These are phyloP conservation scores for Poeciliopsis infans DNA, from an alignment of 2,797 vertebrate genomes.

Conservation along the genomic window DNA sequence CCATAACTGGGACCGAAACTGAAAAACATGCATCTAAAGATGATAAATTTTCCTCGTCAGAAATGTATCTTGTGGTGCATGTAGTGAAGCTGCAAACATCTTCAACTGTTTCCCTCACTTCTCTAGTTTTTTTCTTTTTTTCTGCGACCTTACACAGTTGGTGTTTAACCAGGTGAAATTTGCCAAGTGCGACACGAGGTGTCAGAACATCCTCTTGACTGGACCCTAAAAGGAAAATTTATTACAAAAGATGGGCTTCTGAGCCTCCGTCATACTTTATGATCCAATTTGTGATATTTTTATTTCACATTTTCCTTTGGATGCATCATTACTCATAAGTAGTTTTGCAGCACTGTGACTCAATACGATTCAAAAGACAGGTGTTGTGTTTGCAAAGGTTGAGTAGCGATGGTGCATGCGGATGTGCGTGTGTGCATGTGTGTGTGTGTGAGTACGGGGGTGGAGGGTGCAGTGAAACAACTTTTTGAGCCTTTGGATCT, in stretches of 20 bases:
- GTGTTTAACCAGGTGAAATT: background rate
- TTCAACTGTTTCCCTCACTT: background rate
- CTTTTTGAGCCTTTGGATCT: conserved; percentile 32
- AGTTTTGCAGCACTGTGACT: conserved; percentile 9
- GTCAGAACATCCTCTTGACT: background rate
- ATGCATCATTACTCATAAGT: background rate
- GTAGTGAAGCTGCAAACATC: background rate
- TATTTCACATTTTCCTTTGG: background rate
- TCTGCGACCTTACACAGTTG: background rate
- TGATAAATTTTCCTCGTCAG: background rate
- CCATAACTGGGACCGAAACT: too few species aligned
- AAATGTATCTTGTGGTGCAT: background rate
- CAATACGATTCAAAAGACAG: conserved; percentile 41
- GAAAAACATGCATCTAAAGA: background rate
- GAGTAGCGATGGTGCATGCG: background rate
- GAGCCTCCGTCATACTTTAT: background rate
- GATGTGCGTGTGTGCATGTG: too few species aligned
- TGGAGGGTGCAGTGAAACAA: background rate
- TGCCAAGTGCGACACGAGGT: background rate
- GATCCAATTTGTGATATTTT: background rate
- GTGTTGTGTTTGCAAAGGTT: conserved; percentile 35
- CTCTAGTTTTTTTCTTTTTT: background rate
- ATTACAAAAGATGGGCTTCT: background rate
- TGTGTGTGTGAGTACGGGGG: too few species aligned
- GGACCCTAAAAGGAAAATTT: background rate